phyloP scores from a whole-genome alignment of 1,140 invertebrate species.

The Drosophila teissieri region DNA sequence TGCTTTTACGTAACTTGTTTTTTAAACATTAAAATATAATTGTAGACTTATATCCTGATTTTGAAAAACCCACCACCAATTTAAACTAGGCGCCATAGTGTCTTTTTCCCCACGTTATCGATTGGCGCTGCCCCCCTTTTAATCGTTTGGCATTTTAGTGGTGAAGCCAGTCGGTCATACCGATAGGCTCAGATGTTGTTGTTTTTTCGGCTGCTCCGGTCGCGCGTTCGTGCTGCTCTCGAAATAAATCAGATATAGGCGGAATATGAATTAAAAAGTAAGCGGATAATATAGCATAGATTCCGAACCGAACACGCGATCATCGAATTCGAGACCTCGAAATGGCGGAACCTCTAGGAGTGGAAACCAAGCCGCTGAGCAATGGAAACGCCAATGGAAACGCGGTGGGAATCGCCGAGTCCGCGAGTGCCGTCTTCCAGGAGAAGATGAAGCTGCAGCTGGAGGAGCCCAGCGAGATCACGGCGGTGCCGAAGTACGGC shows the following conservation, averaged over 20 bases:
- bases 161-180: neutral
- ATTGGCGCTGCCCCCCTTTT: neutral
- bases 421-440: conserved; percentile 74
- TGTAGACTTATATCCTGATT: no score
- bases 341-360: conserved; percentile 36
- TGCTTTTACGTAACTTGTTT: no score
- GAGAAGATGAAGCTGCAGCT: conserved; percentile 61
- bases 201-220: conserved; percentile 23
- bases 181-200: conserved; percentile 11
- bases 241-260: conserved; percentile 25
- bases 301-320: conserved; percentile 16
- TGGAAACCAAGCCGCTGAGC: conserved; percentile 27
- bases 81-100: neutral
- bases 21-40: no score
- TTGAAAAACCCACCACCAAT: neutral
- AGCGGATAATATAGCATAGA: conserved; percentile 2
- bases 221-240: conserved; percentile 27
- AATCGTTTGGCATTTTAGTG: conserved; percentile 6
- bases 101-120: conserved; percentile 3
- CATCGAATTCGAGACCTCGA: conserved; percentile 23
- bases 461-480: conserved; percentile 67
- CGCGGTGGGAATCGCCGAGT: conserved; percentile 50
- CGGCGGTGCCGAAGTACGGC: conserved; percentile 87
- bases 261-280: conserved; percentile 34
- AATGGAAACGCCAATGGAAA: conserved; percentile 49